phyloP scores from a whole-genome alignment of 2,888 invertebrate species.

The Idaea dimidiata region DNA sequence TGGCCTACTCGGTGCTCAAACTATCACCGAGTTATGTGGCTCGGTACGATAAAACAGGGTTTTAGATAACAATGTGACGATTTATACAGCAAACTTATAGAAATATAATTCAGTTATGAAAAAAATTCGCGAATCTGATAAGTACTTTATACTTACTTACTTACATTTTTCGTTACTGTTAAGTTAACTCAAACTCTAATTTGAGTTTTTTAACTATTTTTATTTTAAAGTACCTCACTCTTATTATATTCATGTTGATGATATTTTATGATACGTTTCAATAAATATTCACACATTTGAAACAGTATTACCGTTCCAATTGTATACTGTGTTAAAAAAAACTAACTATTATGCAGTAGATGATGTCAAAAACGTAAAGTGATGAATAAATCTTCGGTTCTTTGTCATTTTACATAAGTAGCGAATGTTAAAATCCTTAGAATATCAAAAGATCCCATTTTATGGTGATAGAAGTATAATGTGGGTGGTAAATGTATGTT shows the following conservation, averaged over 20 bases:
- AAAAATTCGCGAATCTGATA: conserved; percentile 12
- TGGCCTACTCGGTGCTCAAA: conserved; percentile 22
- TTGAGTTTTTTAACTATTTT: background rate
- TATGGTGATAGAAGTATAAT: conserved; percentile 67
- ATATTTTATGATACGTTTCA: conserved; percentile 26
- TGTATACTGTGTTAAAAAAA: background rate
- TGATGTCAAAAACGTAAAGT: conserved; percentile 43
- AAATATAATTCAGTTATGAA: conserved; percentile 18
- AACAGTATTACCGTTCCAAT: conserved; percentile 28
- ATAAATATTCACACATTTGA: conserved; percentile 59
- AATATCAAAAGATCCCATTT: conserved; percentile 63
- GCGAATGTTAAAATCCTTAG: conserved; percentile 62
- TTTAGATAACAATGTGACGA: conserved; percentile 4
- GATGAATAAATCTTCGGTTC: conserved; percentile 51
- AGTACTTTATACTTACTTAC: too few species aligned
- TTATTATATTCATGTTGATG: background rate
- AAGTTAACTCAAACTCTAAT: too few species aligned
- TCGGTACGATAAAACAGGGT: background rate
- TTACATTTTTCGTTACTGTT: too few species aligned
- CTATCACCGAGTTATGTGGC: conserved; percentile 11
- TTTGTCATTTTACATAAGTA: conserved; percentile 46
- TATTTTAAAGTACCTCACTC: background rate
- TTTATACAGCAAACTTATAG: conserved; percentile 11
- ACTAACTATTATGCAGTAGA: background rate
- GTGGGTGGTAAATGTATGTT: conserved; percentile 44